Conservation (phyloP, 1,140 invertebrate species). For the Pseudomyrmex dendroicus region DNA sequence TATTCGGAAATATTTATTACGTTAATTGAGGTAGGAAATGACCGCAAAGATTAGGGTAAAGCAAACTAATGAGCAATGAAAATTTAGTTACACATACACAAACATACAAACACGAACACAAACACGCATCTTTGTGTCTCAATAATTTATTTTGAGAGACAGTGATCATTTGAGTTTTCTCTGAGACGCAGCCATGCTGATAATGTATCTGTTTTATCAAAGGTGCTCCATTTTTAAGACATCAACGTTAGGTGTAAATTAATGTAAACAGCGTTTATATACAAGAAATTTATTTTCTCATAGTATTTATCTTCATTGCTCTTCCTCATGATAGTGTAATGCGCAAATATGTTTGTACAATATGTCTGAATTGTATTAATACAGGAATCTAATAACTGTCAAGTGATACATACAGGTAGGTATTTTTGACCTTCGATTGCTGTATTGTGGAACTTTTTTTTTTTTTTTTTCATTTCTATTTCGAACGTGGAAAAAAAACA, state of each 20-base stretch:
- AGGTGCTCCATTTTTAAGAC: constrained; percentile 71
- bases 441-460: constrained; percentile 33
- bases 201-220: constrained; percentile 60
- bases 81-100: constrained; percentile 24
- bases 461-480: not conserved
- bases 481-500: constrained; percentile 10
- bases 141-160: constrained; percentile 9
- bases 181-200: constrained; percentile 66
- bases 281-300: constrained; percentile 66
- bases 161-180: not conserved
- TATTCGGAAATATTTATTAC: constrained; percentile 51
- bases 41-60: constrained; percentile 22
- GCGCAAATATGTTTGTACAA: constrained; percentile 57
- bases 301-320: constrained; percentile 67
- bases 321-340: constrained; percentile 67
- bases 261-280: constrained; percentile 61
- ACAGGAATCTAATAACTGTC: constrained; percentile 51
- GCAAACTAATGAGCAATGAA: constrained; percentile 51
- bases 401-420: constrained; percentile 58
- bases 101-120: too few species aligned
- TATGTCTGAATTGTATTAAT: constrained; percentile 66
- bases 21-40: constrained; percentile 20
- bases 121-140: constrained; percentile 6
- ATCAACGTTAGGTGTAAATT: constrained; percentile 66
- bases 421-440: constrained; percentile 44